These are phyloP conservation scores for Aricia artaxerxes DNA, from an alignment of 2,888 invertebrate genomes.

Conservation along the genomic window DNA sequence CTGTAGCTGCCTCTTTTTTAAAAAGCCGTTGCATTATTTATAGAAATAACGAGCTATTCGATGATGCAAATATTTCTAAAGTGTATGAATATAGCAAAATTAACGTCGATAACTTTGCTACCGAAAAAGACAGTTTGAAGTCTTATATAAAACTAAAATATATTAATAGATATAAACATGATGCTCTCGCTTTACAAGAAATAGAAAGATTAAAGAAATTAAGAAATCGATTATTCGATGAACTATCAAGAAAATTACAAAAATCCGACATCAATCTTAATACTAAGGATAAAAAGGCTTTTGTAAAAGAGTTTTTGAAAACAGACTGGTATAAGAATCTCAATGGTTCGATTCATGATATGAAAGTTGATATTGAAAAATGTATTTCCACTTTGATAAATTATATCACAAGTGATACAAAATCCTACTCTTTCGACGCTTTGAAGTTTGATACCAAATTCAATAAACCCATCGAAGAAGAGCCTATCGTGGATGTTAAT, in stretches of 20 bases:
- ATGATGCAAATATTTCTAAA: conserved; percentile 47
- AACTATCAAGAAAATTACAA: conserved; percentile 38
- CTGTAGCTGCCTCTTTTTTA: conserved; percentile 47
- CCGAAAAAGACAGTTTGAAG: conserved; percentile 46
- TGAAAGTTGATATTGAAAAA: conserved; percentile 49
- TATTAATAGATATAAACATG: conserved; percentile 42
- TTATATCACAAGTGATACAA: conserved; percentile 50
- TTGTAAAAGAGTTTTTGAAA: conserved; percentile 43
- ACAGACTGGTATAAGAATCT: conserved; percentile 48
- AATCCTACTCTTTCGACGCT: conserved; percentile 52
- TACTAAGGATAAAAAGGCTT: conserved; percentile 45
- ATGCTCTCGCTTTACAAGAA: conserved; percentile 46
- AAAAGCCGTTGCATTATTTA: conserved; percentile 46
- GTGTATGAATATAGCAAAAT: conserved; percentile 50
- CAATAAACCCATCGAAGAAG: conserved; percentile 42
- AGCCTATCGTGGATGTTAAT: conserved; percentile 46
- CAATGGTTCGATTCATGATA: conserved; percentile 27
- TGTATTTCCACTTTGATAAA: conserved; percentile 52
- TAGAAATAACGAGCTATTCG: conserved; percentile 45
- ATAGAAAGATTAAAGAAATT: conserved; percentile 49
- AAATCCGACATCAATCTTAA: conserved; percentile 37
- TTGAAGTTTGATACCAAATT: conserved; percentile 49
- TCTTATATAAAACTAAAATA: conserved; percentile 53
- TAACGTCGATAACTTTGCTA: conserved; percentile 45
- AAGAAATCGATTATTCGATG: conserved; percentile 43